A percentile compares a stretch with the other conserved stretches of the same genome.
Evolutionary conservation across 2,888 invertebrate genomes (phyloP).

Genomic region (Griposia aprilina): DNA sequence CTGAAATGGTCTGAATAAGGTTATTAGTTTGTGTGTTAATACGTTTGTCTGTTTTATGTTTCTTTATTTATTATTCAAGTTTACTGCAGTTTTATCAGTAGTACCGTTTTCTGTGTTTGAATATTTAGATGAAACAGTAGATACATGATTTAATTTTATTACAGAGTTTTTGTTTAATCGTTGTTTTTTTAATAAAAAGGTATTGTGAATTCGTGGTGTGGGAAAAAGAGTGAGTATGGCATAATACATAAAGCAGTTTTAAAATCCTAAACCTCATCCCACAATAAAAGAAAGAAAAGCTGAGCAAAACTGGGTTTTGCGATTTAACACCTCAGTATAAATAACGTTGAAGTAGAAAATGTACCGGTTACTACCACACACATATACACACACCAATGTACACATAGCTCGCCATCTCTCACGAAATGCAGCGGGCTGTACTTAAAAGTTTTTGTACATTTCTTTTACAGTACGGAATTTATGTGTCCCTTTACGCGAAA

Average conservation of each 20-base stretch:
- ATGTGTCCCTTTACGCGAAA: constrained; percentile 60
- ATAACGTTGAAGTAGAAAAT: constrained; percentile 19
- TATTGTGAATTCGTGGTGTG: neutral
- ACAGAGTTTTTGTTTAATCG: neutral
- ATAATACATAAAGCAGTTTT: neutral
- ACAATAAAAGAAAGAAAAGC: neutral
- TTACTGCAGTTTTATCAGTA: neutral
- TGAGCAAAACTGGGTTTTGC: neutral
- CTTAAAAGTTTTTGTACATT: constrained; percentile 61
- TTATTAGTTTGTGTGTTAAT: neutral
- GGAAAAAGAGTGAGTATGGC: neutral
- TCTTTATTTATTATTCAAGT: neutral
- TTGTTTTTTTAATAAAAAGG: neutral
- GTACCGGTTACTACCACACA: constrained; percentile 34
- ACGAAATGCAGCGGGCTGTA: constrained; percentile 58
- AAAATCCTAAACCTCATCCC: neutral
- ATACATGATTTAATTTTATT: neutral
- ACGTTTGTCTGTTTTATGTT: neutral
- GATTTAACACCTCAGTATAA: constrained; percentile 14
- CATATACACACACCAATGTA: too few species aligned
- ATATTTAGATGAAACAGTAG: too few species aligned
- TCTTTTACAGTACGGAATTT: constrained; percentile 66
- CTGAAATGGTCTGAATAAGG: too few species aligned
- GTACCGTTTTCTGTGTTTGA: too few species aligned
- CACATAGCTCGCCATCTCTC: neutral